Evolutionary conservation across 2,113 vertebrate genomes (phyloP), one percentile per base, ranked within the genome.

Genomic region (Melozone crissalis): DNA sequence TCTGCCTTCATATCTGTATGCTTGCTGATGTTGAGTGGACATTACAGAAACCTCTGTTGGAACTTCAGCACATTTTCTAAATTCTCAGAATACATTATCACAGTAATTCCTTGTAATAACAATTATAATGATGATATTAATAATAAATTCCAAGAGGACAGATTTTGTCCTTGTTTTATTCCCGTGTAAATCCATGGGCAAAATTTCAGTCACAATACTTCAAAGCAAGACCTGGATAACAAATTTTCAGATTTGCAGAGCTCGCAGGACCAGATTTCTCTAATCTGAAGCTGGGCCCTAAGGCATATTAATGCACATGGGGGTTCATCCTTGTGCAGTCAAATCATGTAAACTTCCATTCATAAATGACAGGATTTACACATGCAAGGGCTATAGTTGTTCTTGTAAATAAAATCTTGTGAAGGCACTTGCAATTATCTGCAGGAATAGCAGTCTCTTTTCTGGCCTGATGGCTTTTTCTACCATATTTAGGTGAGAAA

Each of bases 171-270:
- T 91, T 54, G 8, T 73, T 91, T 89, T 82, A 72, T 68, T 78
- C 35, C 37, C 18, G 2, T 57, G 22, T 52, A 87, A 92, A 74
- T 39, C 44, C 30, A 35, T 4, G 47, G 59, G 55, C 41, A 93
- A 84, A 78, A 61, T 72, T 87, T 82, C 43, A 82, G 81, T 72
- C 62, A 66, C 55, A 94, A 69, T 76, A 66, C 84, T 95, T 89
- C 69, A 82, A 89, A 92, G 62, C 15, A 72, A 87, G n/a, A 30
- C 43, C 63, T 75, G 57, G 26, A 28, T 75, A 72, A 87, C 8
- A 82, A 75, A 87, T 51, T 89, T 94, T 84, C 47, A 57, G 0
- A 72, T 95, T 82, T 89, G 59, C 69, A 75, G 35, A 78, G 61
- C 57, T 91, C 0, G 0, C 46, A 94, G 58, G 54, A 87, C 63